Evolutionary conservation across 1,140 invertebrate species (phyloP), one percentile per base, ranked within the genome.

Genomic region (Bombus difficillimus): DNA sequence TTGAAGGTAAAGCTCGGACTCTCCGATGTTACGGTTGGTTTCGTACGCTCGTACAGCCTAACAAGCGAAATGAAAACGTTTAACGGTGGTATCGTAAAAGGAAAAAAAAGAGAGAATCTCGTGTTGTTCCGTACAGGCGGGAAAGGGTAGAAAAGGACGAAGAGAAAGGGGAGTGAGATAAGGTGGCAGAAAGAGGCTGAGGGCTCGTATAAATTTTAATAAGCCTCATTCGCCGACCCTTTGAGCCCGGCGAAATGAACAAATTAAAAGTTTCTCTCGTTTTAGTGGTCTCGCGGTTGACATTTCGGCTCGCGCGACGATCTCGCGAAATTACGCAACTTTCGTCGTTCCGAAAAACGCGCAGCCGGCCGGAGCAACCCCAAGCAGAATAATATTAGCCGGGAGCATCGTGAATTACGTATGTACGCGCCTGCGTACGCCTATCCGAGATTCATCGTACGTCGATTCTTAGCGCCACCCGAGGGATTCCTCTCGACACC

Each of bases 201-300:
- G 25, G 81, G 83, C 68, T 82, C 64, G 87, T 91, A 92, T 94
- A 94, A 93, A 94, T 94, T 94, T 94, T 94, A 94, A 94, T 94
- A 93, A 94, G 91, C 88, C 91, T 90, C 90, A 91, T 92, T 91
- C 90, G 86, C 76, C 87, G 92, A 93, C 93, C 93, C 93, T 94
- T 94, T 94, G 93, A 93, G 91, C 90, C 85, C 85, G 75, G 78
- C 83, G 91, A 94, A 94, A 94, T 94, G 92, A 94, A 93, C 93
- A 92, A 94, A 94, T 94, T 94, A 94, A 94, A 94, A 94, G 93
- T 94, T 94, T 94, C 78, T 91, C 91, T 89, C 92, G 86, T 86
- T 93, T 94, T 92, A 93, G 92, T 93, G 91, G 91, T 93, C 93
- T 94, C 93, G 91, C 93, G 93, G 93, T 94, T 93, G 92, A 94